Percentiles rank a stretch among this genome's conserved stretches.
Evolutionary conservation across 1,140 invertebrate species (phyloP).

Genomic region (Panulirus ornatus): DNA sequence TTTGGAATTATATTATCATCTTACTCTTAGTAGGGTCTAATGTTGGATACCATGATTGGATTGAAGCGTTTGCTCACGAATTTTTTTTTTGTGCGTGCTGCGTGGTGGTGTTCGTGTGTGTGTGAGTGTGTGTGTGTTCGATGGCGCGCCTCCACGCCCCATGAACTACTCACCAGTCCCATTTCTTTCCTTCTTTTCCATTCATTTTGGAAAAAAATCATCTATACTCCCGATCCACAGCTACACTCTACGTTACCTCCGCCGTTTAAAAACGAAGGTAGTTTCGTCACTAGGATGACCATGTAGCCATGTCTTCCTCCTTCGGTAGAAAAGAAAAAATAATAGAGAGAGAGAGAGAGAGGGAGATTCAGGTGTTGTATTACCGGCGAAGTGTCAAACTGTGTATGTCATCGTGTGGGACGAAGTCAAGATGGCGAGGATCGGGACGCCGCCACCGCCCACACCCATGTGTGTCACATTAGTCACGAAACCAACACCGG

Average conservation of each 20-base stretch:
- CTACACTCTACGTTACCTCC: too few relatives aligned
- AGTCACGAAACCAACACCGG: conserved; percentile 56
- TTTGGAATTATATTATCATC: neutral
- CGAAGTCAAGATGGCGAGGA: conserved; percentile 47
- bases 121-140: neutral
- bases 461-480: conserved; percentile 65
- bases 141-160: neutral
- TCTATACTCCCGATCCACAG: neutral
- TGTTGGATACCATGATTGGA: neutral
- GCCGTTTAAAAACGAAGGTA: too few relatives aligned
- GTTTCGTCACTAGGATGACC: too few relatives aligned
- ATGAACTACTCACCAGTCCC: neutral
- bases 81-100: neutral
- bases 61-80: neutral
- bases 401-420: neutral
- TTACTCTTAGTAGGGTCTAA: neutral
- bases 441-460: conserved; percentile 34
- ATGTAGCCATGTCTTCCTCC: neutral
- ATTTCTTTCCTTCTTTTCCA: neutral
- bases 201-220: neutral
- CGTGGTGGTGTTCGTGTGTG: too few relatives aligned
- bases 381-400: conserved; percentile 26
- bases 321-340: neutral
- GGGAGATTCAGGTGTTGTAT: conserved; percentile 22
- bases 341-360: neutral